Evolutionary conservation across 2,797 vertebrate genomes (phyloP), one percentile per base, ranked within the genome.

Genomic region (Mus caroli): DNA sequence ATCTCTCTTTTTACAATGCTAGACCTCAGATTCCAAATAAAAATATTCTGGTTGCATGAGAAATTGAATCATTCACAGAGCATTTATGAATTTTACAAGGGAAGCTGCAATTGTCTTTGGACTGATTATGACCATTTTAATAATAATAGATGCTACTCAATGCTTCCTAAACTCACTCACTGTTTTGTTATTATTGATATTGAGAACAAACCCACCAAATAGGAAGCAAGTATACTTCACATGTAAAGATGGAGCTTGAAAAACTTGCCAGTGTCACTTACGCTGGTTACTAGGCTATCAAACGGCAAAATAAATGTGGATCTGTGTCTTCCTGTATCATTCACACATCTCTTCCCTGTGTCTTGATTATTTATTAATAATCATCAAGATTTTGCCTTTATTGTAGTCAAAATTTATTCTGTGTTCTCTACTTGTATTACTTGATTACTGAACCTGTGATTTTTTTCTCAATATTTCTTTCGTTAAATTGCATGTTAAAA

Each of bases 11-110:
- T 90, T 95, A 71, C 3, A 91, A 15, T 91, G 89, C n/a, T 78
- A 87, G 50, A 84, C 4, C 5, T 64, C 62, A 67, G 77, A 92
- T 78, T 95, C 1, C 46, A 84, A 94, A 56, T 52, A n/a, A 94
- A 71, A 40, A 84, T 79, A 71, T 76, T 14, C 60, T 46, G 14
- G n/a, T 43, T 94, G 91, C 13, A 50, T 89, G 94, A 84, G 75
- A 87, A 95, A 90, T 80, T 14, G 69, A 83, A 83, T 82, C 77
- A 80, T 79, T 80, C 56, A 26, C 52, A 67, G 52, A 73, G 31
- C 75, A 37, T 73, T 92, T 94, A 69, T 96, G n/a, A 93, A 90
- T 93, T 89, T 95, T 96, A 87, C n/a, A 69, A 91, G 73, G 43
- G 4, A 94, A 88, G 31, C 95, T 88, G 88, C 5, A 87, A 71